A percentile compares a stretch with the other conserved stretches of the same genome.
Conservation (phyloP, 2,113 vertebrate genomes). For the Tragelaphus scriptus region DNA sequence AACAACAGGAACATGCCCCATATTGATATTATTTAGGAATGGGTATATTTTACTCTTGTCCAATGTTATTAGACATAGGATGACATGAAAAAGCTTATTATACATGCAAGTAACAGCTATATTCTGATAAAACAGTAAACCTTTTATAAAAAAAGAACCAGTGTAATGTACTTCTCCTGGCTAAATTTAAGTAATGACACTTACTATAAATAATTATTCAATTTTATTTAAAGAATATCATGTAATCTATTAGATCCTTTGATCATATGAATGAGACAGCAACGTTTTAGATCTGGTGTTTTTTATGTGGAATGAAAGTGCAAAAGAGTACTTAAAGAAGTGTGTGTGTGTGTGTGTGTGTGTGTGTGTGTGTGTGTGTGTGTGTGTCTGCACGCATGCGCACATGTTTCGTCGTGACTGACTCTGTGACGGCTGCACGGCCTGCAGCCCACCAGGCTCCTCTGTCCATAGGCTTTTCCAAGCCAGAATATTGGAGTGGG, state of each 20-base stretch:
- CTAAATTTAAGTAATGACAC: neutral
- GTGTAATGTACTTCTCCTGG: neutral
- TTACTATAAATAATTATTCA: neutral
- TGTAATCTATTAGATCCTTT: neutral
- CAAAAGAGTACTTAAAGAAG: neutral
- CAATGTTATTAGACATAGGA: neutral
- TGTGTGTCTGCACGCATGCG: accelerated
- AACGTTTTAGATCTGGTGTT: neutral
- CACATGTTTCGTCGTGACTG: neutral
- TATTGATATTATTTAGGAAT: neutral
- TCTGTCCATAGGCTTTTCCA: neutral
- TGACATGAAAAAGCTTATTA: neutral
- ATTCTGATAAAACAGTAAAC: conserved; percentile 39
- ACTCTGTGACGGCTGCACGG: neutral
- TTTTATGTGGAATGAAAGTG: neutral
- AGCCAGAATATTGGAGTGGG: neutral
- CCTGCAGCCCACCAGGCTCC: neutral
- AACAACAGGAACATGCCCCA: neutral
- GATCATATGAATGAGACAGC: neutral
- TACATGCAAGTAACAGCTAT: neutral
- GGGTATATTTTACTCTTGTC: neutral
- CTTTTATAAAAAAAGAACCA: neutral
- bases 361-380: neutral
- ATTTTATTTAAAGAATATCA: neutral
- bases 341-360: neutral